Base-by-base conservation (phyloP, 2,888 invertebrate species). In the Luperina testacea region DNA sequence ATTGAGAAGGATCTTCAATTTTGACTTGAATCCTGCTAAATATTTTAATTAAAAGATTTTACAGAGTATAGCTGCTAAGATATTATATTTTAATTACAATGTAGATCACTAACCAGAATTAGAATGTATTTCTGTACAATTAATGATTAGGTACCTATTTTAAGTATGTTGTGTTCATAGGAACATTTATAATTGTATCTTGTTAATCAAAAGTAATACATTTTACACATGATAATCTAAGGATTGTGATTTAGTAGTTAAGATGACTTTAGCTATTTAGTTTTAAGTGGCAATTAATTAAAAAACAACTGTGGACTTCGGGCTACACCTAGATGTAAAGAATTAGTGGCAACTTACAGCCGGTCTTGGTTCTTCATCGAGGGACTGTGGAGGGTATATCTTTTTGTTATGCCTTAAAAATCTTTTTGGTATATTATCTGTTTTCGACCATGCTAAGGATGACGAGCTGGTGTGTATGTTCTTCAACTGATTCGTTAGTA, bases 371-470 rank as follows among this genome's bases (percentile, higher is more conserved):
- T 98, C 97, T 93, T 99, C 99, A 3, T 97, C 97, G 24, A 97
- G 97, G 83, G 95, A 91, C 94, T 98, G 98, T 48, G 99, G 98
- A 38, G 99, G 98, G 95, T 97, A 99, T 13, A 99, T 96, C 90
- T 97, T 97, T 76, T 98, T 97, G 94, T 99, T 99, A 87, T 98
- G 95, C 27, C 92, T 88, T 78, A 98, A 87, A 97, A 98, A 99
- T 68, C 95, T 95, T 81, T 90, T 97, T 0, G 98, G 98, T 15
- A 84, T 65, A 63, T 81, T 81, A 17, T 87, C 91, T 5, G 91
- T 80, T 92, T 95, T 96, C 3, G 93, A 86, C 96, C 96, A 97
- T 78, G 96, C 97, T 72, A 91, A 89, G n/a, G 87, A 79, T 63
- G 89, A 77, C 42, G 90, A 83, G 80, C 92, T 91, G 24, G 94